These are phyloP conservation scores for Coranthus polyacanthus DNA, from an alignment of 2,797 vertebrate genomes.

Conservation along the genomic window DNA sequence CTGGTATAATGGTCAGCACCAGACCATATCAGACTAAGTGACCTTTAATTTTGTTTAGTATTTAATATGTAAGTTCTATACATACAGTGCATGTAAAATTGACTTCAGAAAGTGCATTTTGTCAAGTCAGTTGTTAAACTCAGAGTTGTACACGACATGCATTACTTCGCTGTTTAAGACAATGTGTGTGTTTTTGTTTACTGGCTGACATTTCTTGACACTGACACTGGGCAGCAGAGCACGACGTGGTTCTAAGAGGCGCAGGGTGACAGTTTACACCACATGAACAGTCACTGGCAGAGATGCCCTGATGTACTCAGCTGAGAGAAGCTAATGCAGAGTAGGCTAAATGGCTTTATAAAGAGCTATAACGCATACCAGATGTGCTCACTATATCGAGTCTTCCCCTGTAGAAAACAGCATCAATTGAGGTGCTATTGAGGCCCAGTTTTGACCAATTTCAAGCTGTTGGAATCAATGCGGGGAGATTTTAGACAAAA, in stretches of 20 bases:
- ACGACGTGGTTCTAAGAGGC: not conserved
- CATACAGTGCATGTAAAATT: too few relatives aligned
- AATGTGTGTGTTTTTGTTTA: not conserved
- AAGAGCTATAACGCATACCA: constrained; percentile 1
- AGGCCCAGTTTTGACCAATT: constrained; percentile 9
- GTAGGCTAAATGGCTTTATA: too few relatives aligned
- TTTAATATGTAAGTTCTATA: too few relatives aligned
- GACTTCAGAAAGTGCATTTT: not conserved
- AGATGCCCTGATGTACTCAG: constrained; percentile 1
- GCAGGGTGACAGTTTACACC: not conserved
- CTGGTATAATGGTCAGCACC: too few relatives aligned
- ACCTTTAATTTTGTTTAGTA: too few relatives aligned
- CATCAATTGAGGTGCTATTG: not conserved
- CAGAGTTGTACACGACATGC: not conserved
- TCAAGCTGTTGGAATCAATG: constrained; percentile 14
- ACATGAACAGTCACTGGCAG: not conserved
- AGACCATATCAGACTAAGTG: too few relatives aligned
- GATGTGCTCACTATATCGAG: not conserved
- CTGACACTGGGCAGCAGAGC: not conserved
- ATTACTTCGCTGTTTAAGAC: not conserved
- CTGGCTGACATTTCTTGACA: not conserved
- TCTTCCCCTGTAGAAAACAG: not conserved
- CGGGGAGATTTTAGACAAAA: not conserved
- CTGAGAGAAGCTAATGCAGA: not conserved
- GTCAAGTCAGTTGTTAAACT: not conserved